These are phyloP conservation scores for Tauraco erythrolophus DNA, from an alignment of 2,113 vertebrate species.

Conservation along the genomic window DNA sequence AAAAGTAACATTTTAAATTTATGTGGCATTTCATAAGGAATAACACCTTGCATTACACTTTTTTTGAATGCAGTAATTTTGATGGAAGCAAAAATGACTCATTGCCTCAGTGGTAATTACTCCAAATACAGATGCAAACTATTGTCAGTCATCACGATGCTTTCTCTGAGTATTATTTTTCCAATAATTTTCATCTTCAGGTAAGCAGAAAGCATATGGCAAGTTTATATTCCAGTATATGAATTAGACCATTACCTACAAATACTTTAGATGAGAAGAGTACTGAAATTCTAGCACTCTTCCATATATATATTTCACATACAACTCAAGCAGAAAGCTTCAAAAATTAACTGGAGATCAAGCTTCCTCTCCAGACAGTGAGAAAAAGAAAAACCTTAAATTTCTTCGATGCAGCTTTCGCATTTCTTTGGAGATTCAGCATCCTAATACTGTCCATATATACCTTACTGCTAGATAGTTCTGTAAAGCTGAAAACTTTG, in stretches of 20 bases:
- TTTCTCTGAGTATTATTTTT: not conserved
- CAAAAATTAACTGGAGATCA: not conserved
- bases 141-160: not conserved
- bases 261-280: not conserved
- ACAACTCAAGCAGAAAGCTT: not conserved
- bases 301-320: not conserved
- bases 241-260: not conserved
- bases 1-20: slow-evolving; percentile 8
- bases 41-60: slow-evolving; percentile 2
- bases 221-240: not conserved
- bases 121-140: not conserved
- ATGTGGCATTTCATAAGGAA: slow-evolving; percentile 1
- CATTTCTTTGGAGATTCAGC: not conserved
- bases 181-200: not conserved
- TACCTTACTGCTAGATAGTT: not conserved
- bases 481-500: not conserved
- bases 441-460: not conserved
- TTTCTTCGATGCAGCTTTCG: not conserved
- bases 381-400: not conserved
- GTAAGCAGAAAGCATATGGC: not conserved
- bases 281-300: not conserved
- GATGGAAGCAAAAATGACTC: not conserved
- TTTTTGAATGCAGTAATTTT: not conserved
- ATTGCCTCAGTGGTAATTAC: not conserved
- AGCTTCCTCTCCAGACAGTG: not conserved